Conservation (phyloP, 2,797 vertebrate genomes). For the Basileuterus tristriatus region DNA sequence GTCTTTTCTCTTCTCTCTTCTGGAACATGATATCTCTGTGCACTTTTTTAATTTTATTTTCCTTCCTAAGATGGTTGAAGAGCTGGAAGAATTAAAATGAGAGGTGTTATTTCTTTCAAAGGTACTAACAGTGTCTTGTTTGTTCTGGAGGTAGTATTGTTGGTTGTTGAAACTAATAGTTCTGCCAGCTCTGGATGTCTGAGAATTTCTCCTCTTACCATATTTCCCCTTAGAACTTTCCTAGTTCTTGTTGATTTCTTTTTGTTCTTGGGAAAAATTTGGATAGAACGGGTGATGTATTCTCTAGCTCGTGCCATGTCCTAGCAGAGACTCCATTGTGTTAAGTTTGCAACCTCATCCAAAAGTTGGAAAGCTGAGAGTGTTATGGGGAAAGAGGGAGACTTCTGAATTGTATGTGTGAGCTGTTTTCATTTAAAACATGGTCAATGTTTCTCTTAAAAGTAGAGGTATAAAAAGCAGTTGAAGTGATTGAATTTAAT, state of each 20-base stretch:
- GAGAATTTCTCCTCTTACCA: not conserved
- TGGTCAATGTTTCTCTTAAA: not conserved
- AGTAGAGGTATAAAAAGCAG: not conserved
- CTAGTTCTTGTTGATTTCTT: not conserved
- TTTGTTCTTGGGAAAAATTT: not conserved
- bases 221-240: not conserved
- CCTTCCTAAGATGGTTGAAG: not conserved
- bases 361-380: not conserved
- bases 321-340: not conserved
- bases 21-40: not conserved
- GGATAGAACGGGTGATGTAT: not conserved
- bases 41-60: not conserved
- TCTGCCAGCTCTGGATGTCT: not conserved
- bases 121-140: not conserved
- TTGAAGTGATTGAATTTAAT: not conserved
- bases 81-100: not conserved
- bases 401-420: not conserved
- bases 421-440: not conserved
- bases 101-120: not conserved
- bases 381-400: not conserved
- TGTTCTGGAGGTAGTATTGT: not conserved
- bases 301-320: not conserved
- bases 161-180: not conserved
- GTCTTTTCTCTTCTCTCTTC: not conserved
- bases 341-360: not conserved